These are phyloP conservation scores for Lucilia cuprina DNA, from an alignment of 1,140 invertebrate species.

Conservation along the genomic window DNA sequence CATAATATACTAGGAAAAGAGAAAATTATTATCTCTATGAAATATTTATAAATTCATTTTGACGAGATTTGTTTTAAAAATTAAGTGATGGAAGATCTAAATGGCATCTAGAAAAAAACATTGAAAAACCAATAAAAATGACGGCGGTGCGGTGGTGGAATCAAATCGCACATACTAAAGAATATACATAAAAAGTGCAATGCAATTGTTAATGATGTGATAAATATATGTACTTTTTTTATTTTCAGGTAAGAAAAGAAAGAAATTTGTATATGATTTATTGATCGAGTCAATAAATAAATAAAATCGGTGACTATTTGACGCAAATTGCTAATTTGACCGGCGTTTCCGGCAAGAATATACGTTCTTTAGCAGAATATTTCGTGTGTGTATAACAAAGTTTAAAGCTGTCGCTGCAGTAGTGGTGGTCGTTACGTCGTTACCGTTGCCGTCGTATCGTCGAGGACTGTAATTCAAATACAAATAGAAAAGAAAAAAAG, in stretches of 20 bases:
- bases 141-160: neutral
- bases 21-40: too few relatives aligned
- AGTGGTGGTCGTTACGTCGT: neutral
- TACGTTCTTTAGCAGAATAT: neutral
- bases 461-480: neutral
- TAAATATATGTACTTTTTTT: neutral
- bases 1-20: neutral
- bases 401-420: neutral
- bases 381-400: constrained; percentile 10
- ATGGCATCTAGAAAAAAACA: neutral
- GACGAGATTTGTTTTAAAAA: neutral
- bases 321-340: neutral
- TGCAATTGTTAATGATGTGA: neutral
- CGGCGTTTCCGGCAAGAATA: neutral
- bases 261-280: neutral
- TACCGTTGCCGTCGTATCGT: neutral
- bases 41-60: neutral
- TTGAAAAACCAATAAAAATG: neutral
- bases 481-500: neutral
- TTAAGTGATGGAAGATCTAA: neutral
- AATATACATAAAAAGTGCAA: neutral
- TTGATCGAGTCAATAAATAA: neutral
- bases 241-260: neutral
- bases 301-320: neutral
- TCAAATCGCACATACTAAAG: neutral